Base-by-base conservation (phyloP, 2,888 invertebrate species). In the Lasioglossum villosulum region DNA sequence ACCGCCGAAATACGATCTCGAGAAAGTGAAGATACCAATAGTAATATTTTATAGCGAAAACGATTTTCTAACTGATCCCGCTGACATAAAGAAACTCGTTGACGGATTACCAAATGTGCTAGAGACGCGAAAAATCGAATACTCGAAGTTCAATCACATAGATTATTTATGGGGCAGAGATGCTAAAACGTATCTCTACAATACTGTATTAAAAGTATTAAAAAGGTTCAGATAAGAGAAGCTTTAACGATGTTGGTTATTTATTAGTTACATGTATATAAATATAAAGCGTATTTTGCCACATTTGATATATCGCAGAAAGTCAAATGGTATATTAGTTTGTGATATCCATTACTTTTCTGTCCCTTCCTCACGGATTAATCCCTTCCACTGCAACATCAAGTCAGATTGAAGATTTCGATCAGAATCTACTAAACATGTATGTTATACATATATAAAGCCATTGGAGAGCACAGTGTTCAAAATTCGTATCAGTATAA, bases 21-120 rank as follows among this genome's bases (percentile, higher is more conserved):
- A 95, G 12, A 96, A 96, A 83, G 96, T 97, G 1, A 95, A 95
- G 89, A 96, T 96, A 59, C 97, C 97, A 0, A 96, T 96, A 4
- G 95, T 96, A 2, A 90, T 97, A 30, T 95, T 97, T 74, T 96
- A 97, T 86, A 97, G 97, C 12, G 96, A 96, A 84, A 96, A 96
- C 89, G 97, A 97, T 92, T 96, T 96, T 93, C 94, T 97, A 6
- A 96, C 96, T 42, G 96, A 95, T 89, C 92, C 93, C n/a, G 84
- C 84, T 90, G 95, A 95, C 77, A 90, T 95, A 45, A 91, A 93
- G 80, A 93, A 89, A 77, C 90, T 95, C 4, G 91, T 92, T 0
- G 91, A 93, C 23, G 91, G 90, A 73, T 87, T 95, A 59, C 94
- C 94, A 74, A 94, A 95, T 75, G 92, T 94, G 4, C 87, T 93